Evolutionary conservation across 1,140 invertebrate genomes (phyloP), one percentile per base, ranked within the genome.

Genomic region (Bombyx mori): DNA sequence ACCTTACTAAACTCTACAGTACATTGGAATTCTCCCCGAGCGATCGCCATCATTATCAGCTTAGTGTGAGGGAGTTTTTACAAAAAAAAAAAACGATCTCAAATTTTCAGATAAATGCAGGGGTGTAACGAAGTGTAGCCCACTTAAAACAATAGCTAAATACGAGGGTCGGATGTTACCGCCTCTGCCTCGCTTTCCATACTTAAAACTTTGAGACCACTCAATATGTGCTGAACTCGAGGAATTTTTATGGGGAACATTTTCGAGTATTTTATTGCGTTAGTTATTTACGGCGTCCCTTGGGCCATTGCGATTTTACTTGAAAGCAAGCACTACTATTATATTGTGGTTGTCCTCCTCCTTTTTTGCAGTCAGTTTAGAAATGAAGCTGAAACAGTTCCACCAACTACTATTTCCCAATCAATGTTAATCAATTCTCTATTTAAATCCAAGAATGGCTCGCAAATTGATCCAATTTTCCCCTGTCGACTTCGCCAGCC

Each of bases 81-180:
- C 68, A 72, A 75, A 84, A 82, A 80, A 77, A 71, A 70, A 62
- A 53, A 62, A 44, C 68, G 69, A 69, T 76, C 70, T 79, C 66
- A 71, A 75, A 82, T 80, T 71, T 78, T 73, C 63, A 67, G 69
- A 66, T 72, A 73, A 83, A 74, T 65, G 70, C 68, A 66, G 74
- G 79, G 76, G 81, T 73, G 82, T 83, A 82, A 83, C 80, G 73
- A 86, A 86, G 79, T 79, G 79, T 71, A 70, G 70, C 66, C 69
- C 72, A 79, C 80, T 85, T 86, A 85, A 86, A 86, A 86, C 83
- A 86, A 86, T 85, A 86, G 82, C 81, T 65, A 77, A 86, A 82
- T 77, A 76, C 77, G 64, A 73, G 79, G 75, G 76, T 73, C 66
- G 68, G 72, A 71, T 62, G 63, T 61, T 74, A 67, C 68, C 69